These are phyloP conservation scores for Uria aalge DNA, from an alignment of 2,113 vertebrate species.

Conservation along the genomic window DNA sequence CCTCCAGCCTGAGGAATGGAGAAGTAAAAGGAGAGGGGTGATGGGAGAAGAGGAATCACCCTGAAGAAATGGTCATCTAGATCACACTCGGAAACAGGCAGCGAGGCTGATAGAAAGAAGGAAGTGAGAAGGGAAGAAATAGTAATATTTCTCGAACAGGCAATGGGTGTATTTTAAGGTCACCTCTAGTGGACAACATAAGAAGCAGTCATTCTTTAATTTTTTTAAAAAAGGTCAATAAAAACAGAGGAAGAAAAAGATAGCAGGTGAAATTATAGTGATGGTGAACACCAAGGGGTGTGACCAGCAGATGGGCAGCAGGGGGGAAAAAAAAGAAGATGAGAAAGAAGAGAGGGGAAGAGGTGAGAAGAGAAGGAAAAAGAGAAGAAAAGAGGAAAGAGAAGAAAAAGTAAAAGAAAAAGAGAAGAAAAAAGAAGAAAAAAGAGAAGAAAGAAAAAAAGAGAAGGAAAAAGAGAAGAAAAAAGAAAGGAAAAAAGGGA, in stretches of 20 bases:
- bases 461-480: too few species aligned
- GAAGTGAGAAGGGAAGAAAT: not conserved
- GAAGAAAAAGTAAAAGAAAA: too few species aligned
- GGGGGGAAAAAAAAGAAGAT: not conserved
- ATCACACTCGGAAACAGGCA: fast-evolving
- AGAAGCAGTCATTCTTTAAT: not conserved
- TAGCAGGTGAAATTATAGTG: not conserved
- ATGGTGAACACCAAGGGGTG: not conserved
- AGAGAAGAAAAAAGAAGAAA: too few species aligned
- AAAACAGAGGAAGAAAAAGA: not conserved
- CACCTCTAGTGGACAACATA: not conserved
- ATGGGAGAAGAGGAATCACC: not conserved
- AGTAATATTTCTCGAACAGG: not conserved
- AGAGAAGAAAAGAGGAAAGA: too few species aligned
- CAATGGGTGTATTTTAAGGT: not conserved
- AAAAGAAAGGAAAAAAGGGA: too few species aligned
- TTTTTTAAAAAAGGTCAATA: not conserved
- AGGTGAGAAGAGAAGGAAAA: too few species aligned
- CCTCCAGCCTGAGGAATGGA: not conserved
- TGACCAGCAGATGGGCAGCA: not conserved
- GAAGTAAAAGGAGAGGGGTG: not conserved
- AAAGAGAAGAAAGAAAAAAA: too few species aligned
- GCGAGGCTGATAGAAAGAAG: not conserved
- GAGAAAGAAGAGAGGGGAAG: too few species aligned
- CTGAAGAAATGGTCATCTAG: fast-evolving